These are phyloP conservation scores for Xestia xanthographa DNA, from an alignment of 2,888 invertebrate genomes.

Conservation along the genomic window DNA sequence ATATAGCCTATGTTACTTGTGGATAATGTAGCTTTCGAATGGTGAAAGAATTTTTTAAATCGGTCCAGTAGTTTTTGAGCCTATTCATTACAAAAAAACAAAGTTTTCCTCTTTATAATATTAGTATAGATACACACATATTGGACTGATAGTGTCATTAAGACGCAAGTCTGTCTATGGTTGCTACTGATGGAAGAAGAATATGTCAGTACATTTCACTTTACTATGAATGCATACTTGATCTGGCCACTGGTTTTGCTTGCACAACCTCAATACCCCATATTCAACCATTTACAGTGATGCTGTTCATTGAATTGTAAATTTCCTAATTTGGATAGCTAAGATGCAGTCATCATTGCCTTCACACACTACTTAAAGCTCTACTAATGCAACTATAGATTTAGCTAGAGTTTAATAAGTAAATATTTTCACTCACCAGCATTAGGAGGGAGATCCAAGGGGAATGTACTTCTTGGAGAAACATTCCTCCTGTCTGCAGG, in stretches of 20 bases:
- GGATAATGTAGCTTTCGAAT: too few species aligned
- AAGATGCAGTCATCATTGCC: background rate
- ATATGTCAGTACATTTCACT: background rate
- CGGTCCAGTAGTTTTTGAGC: too few species aligned
- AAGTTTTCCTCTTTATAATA: too few species aligned
- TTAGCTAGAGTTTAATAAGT: background rate
- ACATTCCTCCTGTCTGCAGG: slow-evolving; percentile 85
- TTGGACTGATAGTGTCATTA: background rate
- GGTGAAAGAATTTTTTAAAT: too few species aligned
- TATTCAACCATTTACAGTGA: background rate
- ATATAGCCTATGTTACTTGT: too few species aligned
- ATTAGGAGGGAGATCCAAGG: slow-evolving; percentile 87
- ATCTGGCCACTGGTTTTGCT: too few species aligned
- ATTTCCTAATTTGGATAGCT: background rate
- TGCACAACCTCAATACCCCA: background rate
- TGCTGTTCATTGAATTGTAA: background rate
- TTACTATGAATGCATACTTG: background rate
- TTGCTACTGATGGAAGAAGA: background rate
- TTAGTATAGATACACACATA: slow-evolving; percentile 4
- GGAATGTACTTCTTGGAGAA: slow-evolving; percentile 85
- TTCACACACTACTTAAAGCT: background rate
- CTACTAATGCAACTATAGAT: background rate
- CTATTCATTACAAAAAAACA: too few species aligned
- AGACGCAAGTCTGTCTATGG: background rate
- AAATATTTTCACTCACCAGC: slow-evolving; percentile 83